Evolutionary conservation across 2,888 invertebrate genomes (phyloP), one percentile per base, ranked within the genome.

Genomic region (Villa cingulata): DNA sequence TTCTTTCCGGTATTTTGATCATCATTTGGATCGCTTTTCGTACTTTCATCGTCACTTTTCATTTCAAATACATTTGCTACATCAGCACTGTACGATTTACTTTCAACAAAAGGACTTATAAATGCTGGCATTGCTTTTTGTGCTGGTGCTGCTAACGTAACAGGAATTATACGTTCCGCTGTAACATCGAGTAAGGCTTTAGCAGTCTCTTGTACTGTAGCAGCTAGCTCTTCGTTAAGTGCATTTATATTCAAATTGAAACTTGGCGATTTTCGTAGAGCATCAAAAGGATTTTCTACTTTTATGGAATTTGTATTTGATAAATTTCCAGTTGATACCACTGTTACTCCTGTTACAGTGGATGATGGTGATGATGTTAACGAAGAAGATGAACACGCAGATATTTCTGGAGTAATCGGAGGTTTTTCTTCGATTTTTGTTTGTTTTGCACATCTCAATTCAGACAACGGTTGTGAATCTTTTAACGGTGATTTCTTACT

Each of bases 261-360:
- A 43, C 65, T 67, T 15, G 68, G 68, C 7, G 68, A 68, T 55
- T 67, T 68, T 7, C 66, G 57, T 15, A 68, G 38, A 1, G 58
- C 62, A 57, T 69, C 69, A 37, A 77, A 77, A 45, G 74, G 74
- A 46, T 73, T 74, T 16, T 59, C 58, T 12, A 71, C 44, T 73
- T 73, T 51, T 27, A 16, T 40, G 4, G 46, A 41, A 16, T 48
- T 41, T 17, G 52, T 51, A 14, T 14, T 32, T 12, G 12, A 4
- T 12, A 14, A 32, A 32, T 12, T 32, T 6, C 7, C 10, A 3
- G 29, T 32, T 14, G 29, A 12, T 32, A 12, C 12, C 1, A 12
- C 12, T 34, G 51, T 46, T 17, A 50, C 74, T 15, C 58, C 57
- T 12, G 71, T 45, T 73, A 73, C 51, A 18, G 17, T 39, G 4